Evolutionary conservation across 2,797 vertebrate genomes (phyloP), one percentile per base, ranked within the genome.

Genomic region (Mergus octosetaceus): DNA sequence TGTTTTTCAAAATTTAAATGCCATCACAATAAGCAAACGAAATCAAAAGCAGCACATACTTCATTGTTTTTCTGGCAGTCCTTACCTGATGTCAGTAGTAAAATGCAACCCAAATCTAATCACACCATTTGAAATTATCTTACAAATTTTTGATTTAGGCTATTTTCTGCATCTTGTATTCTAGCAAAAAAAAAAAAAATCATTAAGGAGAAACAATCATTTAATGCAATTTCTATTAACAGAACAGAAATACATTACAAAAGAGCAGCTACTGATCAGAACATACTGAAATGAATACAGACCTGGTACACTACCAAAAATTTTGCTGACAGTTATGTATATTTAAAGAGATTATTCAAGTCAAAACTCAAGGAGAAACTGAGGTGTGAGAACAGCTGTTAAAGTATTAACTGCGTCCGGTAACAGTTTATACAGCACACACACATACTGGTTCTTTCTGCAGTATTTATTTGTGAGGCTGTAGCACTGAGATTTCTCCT

Each of bases 281-380:
- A 73, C 74, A 69, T 34, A 71, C 10, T 95, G 94, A 97, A 96
- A 96, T 94, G 87, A 89, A 95, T 64, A 93, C 28, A 95, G 94
- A 96, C 85, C 75, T 72, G 51, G 79, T 87, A 65, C 66, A n/a
- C 25, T 70, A 94, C 38, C 71, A 70, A 77, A 91, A 85, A 85
- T 78, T 72, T 47, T 84, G 32, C 24, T 79, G 81, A 87, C 79
- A 83, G 38, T 20, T 27, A n/a, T 34, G 47, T 25, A 20, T 54
- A 64, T 81, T 91, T 92, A 43, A 84, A 84, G 49, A 76, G 34
- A 68, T 79, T 87, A 64, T 86, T 96, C 85, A 94, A 91, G 81
- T 62, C 92, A 85, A 91, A 93, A 75, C 68, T 76, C 82, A 97
- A 91, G 76, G 88, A 93, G 58, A 78, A 93, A 56, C 91, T 89